Base-by-base conservation (phyloP, 2,797 vertebrate species). In the Danio kyathit region DNA sequence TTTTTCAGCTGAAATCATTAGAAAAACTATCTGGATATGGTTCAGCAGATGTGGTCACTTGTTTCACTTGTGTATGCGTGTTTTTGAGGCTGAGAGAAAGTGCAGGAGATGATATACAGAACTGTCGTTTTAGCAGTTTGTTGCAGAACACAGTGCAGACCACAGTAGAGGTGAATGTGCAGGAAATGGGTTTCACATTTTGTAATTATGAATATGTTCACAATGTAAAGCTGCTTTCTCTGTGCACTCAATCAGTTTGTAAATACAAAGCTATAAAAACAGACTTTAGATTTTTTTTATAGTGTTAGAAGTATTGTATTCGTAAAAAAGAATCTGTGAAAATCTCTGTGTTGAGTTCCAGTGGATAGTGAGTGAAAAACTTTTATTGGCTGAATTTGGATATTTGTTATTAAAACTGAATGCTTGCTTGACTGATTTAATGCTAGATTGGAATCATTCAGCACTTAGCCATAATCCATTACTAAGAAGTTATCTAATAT, bases 1-100 rank as follows among this genome's bases (percentile, higher is more conserved):
- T 90, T 91, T 89, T 82, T 86, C 86, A 82, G 73, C 90, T 93
- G 88, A 94, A 94, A 93, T 91, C 90, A 90, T 93, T 93, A 91
- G 86, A 85, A 90, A 86, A 81, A 70, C 87, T 84, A 89, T 82
- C 89, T 94, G 93, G 92, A 92, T 77, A 80, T 74, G 83, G 89
- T 93, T 93, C 89, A 93, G 88, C 91, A 78, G 80, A 88, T 90
- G 69, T 86, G 81, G 86, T 86, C 77, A 88, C 86, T 90, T 78
- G 57, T 67, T 81, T 65, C 11, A 49, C 88, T 75, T 66, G 56
- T 66, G 81, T 51, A 12, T 69, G 41, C 17, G 13, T 76, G 59
- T 46, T 59, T 67, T 63, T 60, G 46, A 41, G 64, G 65, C 7
- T 0, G 9, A 56, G 46, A 16, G 57, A 49, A 71, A 40, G 57